A percentile compares a stretch with the other conserved stretches of the same genome.
Conservation (phyloP, 2,797 vertebrate species). For the Galaxias olidus region DNA sequence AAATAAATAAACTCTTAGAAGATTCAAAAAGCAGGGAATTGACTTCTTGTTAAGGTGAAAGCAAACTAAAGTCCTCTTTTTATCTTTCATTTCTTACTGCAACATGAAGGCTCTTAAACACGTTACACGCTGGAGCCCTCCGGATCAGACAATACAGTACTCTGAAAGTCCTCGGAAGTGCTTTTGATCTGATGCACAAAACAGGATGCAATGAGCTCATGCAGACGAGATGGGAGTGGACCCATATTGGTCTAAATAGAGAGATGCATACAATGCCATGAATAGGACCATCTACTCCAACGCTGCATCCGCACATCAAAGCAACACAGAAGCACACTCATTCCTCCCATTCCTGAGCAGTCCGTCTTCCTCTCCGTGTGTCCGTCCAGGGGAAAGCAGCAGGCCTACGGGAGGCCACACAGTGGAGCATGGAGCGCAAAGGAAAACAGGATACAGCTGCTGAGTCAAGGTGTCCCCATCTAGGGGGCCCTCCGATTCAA, state of each 20-base stretch:
- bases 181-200: slow-evolving; percentile 68
- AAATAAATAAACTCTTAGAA: no score
- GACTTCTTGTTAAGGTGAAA: no score
- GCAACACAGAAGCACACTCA: slow-evolving; percentile 28
- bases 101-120: not conserved
- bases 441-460: slow-evolving; percentile 82
- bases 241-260: slow-evolving; percentile 1
- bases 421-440: slow-evolving; percentile 49
- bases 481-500: slow-evolving; percentile 19
- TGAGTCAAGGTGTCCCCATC: slow-evolving; percentile 41
- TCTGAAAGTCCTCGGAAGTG: slow-evolving; percentile 38
- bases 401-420: slow-evolving; percentile 51
- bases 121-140: no score
- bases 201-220: slow-evolving; percentile 63
- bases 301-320: slow-evolving; percentile 49
- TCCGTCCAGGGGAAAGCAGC: slow-evolving; percentile 66
- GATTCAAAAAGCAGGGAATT: no score
- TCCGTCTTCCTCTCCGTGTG: slow-evolving; percentile 68
- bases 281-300: slow-evolving; percentile 23
- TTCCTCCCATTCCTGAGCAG: slow-evolving; percentile 45
- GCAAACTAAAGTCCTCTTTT: no score
- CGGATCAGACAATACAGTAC: no score
- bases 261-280: not conserved
- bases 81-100: no score
- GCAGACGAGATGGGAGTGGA: slow-evolving; percentile 36